Base-by-base conservation (phyloP, 1,140 invertebrate genomes). In the Mamestra configurata region DNA sequence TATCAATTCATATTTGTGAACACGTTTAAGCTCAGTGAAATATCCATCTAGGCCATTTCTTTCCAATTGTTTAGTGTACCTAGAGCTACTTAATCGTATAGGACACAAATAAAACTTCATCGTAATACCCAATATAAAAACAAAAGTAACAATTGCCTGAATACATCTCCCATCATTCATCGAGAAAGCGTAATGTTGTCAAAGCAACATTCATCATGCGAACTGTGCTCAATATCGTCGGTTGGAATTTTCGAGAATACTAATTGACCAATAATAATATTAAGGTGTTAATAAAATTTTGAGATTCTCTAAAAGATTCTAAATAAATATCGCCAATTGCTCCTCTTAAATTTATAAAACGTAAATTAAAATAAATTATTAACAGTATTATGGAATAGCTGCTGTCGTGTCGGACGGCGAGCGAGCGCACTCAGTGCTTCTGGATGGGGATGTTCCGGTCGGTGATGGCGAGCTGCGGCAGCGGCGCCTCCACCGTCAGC, bases 401-500 rank as follows among this genome's bases (percentile, higher is more conserved):
- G 91, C 86, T 89, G 89, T 87, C 88, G 80, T 77, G 73, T 55
- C 83, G 81, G 81, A 86, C 79, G 79, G 84, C 84, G 79, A 82
- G 82, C 82, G 72, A 59, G 79, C 27, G 78, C 59, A 53, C 87
- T 94, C 93, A 95, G 86, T 95, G 94, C 85, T 95, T 95, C 90
- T 95, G 94, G 82, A 95, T 95, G 55, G 95, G 95, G 89, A 95
- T 95, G 89, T 92, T 93, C 86, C 94, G 91, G 84, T 95, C 95
- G 77, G 95, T 95, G 92, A 95, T 95, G 51, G 94, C 95, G 46
- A 95, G 98, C 81, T 98, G 96, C 13, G 98, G 98, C 89, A 98
- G 95, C 2, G 98, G 98, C n/a, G 98, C 98, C 93, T 99, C 98
- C 8, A 99, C 98, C 4, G 98, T 99, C 13, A 99, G 96, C 8